These are phyloP conservation scores for Onthophagus sagittarius DNA, from an alignment of 2,888 invertebrate species.

Conservation along the genomic window DNA sequence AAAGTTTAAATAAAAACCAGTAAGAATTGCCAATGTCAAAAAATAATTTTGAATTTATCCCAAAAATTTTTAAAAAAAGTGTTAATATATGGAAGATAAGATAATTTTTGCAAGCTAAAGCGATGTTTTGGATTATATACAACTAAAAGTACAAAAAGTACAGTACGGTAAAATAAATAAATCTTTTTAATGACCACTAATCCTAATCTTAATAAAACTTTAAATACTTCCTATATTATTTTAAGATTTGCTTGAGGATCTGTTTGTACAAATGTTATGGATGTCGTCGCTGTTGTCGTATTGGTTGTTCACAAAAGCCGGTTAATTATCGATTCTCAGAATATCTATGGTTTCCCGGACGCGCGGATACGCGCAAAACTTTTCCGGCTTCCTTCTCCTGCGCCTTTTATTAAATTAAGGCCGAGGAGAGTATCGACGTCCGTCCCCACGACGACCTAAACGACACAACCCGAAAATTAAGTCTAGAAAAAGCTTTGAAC, in stretches of 20 bases:
- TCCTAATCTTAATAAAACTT: too few relatives aligned
- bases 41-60: too few relatives aligned
- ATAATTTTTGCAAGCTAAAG: too few relatives aligned
- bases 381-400: slow-evolving; percentile 35
- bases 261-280: slow-evolving; percentile 20
- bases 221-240: background rate
- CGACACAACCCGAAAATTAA: background rate
- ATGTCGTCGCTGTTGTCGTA: background rate
- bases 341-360: slow-evolving; percentile 36
- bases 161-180: too few relatives aligned
- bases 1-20: too few relatives aligned
- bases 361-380: slow-evolving; percentile 33
- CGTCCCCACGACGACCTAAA: background rate
- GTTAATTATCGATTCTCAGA: slow-evolving; percentile 31
- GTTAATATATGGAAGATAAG: too few relatives aligned
- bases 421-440: slow-evolving; percentile 15
- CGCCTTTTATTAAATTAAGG: slow-evolving; percentile 24
- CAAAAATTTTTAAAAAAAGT: too few relatives aligned
- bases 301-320: slow-evolving; percentile 24
- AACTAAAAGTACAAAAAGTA: too few relatives aligned
- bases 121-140: too few relatives aligned
- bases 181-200: too few relatives aligned
- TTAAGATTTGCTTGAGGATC: background rate
- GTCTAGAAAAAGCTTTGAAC: background rate
- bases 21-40: too few relatives aligned